Evolutionary conservation across 1,140 invertebrate species (phyloP).

Genomic region (Temnothorax longispinosus): DNA sequence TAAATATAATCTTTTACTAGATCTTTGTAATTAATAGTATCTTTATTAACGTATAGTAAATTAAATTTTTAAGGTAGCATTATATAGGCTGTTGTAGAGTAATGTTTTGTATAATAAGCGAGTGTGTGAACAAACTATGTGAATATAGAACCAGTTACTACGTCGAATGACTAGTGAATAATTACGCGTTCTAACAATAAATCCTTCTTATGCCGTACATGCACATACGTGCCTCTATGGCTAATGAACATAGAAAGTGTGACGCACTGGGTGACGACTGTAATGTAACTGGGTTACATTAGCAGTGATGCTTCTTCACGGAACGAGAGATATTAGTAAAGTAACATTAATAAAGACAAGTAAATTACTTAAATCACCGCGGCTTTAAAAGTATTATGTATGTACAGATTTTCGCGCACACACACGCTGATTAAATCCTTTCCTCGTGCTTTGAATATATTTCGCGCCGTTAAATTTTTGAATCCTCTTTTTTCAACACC

Average conservation of each 20-base stretch:
- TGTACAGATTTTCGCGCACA: constrained; percentile 14
- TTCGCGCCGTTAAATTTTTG: constrained; percentile 43
- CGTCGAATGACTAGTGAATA: constrained; percentile 11
- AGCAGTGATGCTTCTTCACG: neutral
- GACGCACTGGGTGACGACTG: too few species aligned
- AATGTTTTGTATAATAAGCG: neutral
- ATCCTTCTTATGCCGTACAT: constrained; percentile 8
- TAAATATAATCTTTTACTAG: neutral
- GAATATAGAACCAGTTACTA: neutral
- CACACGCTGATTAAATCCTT: constrained; percentile 1
- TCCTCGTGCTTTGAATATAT: constrained; percentile 14
- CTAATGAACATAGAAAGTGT: constrained; percentile 7
- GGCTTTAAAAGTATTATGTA: neutral
- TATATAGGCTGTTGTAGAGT: neutral
- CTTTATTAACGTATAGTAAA: neutral
- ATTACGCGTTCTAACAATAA: neutral
- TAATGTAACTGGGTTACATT: neutral
- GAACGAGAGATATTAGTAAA: neutral
- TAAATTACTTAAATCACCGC: constrained; percentile 4
- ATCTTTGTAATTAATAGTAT: constrained; percentile 3
- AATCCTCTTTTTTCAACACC: constrained; percentile 33
- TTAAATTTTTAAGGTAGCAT: neutral
- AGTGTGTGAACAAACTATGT: neutral
- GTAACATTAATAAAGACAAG: neutral
- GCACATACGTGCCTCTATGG: neutral